Conservation (phyloP, 2,113 vertebrate species). For the Thermophis baileyi region DNA sequence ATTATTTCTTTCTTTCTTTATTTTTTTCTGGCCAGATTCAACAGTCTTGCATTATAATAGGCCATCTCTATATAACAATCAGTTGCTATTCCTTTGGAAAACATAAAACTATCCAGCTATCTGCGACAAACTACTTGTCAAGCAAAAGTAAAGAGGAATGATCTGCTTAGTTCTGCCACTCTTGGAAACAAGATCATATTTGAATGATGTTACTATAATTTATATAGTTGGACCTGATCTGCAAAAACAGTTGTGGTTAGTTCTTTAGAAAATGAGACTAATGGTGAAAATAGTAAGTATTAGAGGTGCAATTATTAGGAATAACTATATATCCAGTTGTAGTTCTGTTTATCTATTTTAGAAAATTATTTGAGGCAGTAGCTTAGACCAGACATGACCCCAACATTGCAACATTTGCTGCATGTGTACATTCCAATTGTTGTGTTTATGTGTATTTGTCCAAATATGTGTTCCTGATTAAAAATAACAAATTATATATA, state of each 20-base stretch:
- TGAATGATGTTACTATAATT: neutral
- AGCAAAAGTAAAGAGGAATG: neutral
- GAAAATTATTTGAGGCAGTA: neutral
- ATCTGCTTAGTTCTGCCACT: neutral
- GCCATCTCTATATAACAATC: neutral
- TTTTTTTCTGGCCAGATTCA: neutral
- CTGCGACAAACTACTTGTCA: neutral
- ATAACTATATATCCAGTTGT: neutral
- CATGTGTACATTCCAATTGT: neutral
- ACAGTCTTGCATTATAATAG: neutral
- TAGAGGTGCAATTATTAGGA: neutral
- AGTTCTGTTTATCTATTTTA: neutral
- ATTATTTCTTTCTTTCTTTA: neutral
- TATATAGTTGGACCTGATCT: neutral
- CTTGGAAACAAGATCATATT: neutral
- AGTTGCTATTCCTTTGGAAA: neutral
- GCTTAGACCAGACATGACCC: neutral
- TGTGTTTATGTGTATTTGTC: neutral
- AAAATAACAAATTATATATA: neutral
- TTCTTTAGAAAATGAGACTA: neutral
- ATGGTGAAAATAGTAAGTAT: neutral
- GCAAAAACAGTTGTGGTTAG: too few relatives aligned
- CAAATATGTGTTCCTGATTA: neutral
- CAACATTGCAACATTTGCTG: neutral
- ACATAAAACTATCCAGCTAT: neutral